Base-by-base conservation (phyloP, 2,797 vertebrate species). In the Rhinoraja longicauda region DNA sequence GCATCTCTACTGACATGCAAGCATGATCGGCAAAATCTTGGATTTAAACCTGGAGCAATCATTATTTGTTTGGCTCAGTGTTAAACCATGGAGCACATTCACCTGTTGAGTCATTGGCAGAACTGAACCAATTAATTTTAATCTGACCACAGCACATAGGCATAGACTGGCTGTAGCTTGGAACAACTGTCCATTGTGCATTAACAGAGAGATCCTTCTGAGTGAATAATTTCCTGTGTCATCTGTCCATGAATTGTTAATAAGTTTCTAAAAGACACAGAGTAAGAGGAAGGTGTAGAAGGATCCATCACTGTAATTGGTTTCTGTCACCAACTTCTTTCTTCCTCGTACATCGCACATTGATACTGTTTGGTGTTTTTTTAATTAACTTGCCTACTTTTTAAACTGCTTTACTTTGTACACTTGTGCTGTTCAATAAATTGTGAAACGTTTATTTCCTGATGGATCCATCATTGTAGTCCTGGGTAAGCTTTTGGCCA, bases 181-280 rank as follows among this genome's bases (percentile, higher is more conserved):
- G 84, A 36, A 88, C n/a, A 32, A 67, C 19, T 8, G 32, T 88
- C 84, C 84, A 88, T 36, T 88, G 84, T 88, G 84, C n/a, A 67
- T 88, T 67, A 67, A 88, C 84, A 88, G n/a, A 88, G 84, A 67
- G 84, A 21, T 88, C 59, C 88, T 88, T 77, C 76, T 88, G 59
- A 67, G 62, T 67, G 84, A 88, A 64, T 88, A 88, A 88, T 67
- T 88, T 84, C 59, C 62, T 88, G n/a, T 88, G 84, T 88, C 62
- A 88, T 24, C 84, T 88, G 84, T n/a, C 62, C 62, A 88, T 17
- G 4, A 88, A 88, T 67, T 88, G 62, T 88, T 88, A 88, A 88
- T 88, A n/a, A 88, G 84, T 88, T 88, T 88, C 64, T 88, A 88
- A 88, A 88, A 88, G 84, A 67, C 84, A 88, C n/a, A 88, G 57